A percentile compares a stretch with the other conserved stretches of the same genome.
Conservation (phyloP, 2,797 vertebrate species). For the Peromyscus aztecus region DNA sequence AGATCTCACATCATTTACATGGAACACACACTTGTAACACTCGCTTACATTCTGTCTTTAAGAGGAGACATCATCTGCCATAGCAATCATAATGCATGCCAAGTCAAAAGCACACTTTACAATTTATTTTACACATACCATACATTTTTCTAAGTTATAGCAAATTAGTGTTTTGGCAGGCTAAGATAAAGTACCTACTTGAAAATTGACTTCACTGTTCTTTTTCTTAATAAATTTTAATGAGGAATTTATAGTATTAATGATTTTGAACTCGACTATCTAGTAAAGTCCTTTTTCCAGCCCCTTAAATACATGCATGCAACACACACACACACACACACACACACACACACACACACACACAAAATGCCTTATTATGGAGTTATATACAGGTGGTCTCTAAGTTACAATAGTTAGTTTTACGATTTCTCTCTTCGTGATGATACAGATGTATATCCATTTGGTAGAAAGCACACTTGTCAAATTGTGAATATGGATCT, state of each 20-base stretch:
- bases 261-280: conserved; percentile 27
- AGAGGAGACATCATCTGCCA: neutral
- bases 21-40: neutral
- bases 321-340: neutral
- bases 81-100: neutral
- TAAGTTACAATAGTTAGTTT: neutral
- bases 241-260: neutral
- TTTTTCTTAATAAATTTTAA: conserved; percentile 58
- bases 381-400: neutral
- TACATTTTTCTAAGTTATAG: neutral
- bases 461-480: neutral
- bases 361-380: neutral
- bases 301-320: neutral
- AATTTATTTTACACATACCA: conserved; percentile 34
- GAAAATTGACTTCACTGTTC: conserved; percentile 34
- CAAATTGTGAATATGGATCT: neutral
- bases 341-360: neutral
- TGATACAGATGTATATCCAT: neutral
- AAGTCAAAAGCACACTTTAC: conserved; percentile 39
- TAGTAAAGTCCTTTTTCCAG: conserved; percentile 10
- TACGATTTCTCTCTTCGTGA: neutral
- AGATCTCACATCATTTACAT: neutral
- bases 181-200: conserved; percentile 38
- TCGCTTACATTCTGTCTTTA: neutral
- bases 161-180: conserved; percentile 33